Base-by-base conservation (phyloP, 2,888 invertebrate species). In the Parnassius glacialis region DNA sequence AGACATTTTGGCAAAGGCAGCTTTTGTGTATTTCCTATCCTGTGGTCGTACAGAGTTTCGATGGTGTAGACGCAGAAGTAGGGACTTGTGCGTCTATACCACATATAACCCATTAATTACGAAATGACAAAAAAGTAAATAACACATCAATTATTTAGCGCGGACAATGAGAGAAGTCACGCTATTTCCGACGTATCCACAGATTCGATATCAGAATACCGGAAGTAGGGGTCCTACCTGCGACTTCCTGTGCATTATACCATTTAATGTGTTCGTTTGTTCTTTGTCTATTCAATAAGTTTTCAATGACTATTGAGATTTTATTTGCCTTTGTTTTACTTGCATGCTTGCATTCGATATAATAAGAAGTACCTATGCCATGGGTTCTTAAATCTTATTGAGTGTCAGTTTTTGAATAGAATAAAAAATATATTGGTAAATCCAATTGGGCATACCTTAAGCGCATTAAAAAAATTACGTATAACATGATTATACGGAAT, bases 181-280 rank as follows among this genome's bases (percentile, higher is more conserved):
- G 62, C 52, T 64, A 67, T 61, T 64, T 71, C 70, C 71, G 68
- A 65, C 58, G 47, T 64, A 66, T 64, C 59, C 68, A 34, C 34
- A 68, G 65, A 70, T 70, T 67, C 67, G 68, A 67, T 58, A 70
- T 68, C 67, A 65, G 69, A 64, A 69, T 68, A 71, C 69, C 74
- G 75, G 74, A 75, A 72, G 66, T 57, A 59, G 67, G 63, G 62
- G 34, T 58, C 25, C 43, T 61, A 70, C 71, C 68, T 72, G 69
- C 62, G 65, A 59, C 65, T 67, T 74, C 73, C 72, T 69, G 50
- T 65, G 65, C 69, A 64, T 48, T 48, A 47, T 48, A 13, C 16
- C 9, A 48, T 67, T 62, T 42, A 56, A 55, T 62, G 54, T 43
- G 47, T 53, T 57, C 53, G 42, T 54, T 59, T 59, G 52, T 59